Percentiles rank a stretch among this genome's conserved stretches.
Evolutionary conservation across 2,797 vertebrate genomes (phyloP).

Genomic region (Apodemus agrarius): DNA sequence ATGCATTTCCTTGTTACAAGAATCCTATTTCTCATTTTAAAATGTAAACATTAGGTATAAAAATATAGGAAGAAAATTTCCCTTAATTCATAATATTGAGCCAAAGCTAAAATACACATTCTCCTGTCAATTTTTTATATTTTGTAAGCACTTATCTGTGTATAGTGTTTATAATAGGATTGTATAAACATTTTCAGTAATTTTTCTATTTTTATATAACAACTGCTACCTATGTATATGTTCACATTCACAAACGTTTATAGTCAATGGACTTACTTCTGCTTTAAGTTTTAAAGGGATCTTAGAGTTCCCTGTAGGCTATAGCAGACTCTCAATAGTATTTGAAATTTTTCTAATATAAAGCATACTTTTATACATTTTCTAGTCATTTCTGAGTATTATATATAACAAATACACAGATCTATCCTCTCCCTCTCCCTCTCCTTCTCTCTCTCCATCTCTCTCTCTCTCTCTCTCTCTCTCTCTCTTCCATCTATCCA

Average conservation of each 20-base stretch:
- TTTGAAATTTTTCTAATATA: background rate
- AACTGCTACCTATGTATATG: background rate
- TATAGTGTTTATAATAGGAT: background rate
- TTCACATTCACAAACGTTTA: background rate
- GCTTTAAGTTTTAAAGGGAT: background rate
- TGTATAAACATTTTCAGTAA: background rate
- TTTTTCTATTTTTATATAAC: background rate
- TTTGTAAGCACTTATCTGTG: background rate
- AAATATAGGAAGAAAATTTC: background rate
- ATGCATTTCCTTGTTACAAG: background rate
- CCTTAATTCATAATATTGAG: background rate
- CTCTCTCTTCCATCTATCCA: too few relatives aligned
- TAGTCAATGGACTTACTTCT: background rate
- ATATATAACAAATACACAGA: background rate
- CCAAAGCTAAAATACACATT: background rate
- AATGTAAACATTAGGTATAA: background rate
- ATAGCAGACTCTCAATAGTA: background rate
- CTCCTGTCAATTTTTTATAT: background rate
- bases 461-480: background rate
- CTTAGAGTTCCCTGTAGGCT: background rate
- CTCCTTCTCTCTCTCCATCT: background rate
- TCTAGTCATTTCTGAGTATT: background rate
- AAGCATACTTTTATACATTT: background rate
- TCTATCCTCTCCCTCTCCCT: background rate
- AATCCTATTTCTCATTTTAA: background rate